These are phyloP conservation scores for Neoitamus cyanurus DNA, from an alignment of 2,888 invertebrate species.

Conservation along the genomic window DNA sequence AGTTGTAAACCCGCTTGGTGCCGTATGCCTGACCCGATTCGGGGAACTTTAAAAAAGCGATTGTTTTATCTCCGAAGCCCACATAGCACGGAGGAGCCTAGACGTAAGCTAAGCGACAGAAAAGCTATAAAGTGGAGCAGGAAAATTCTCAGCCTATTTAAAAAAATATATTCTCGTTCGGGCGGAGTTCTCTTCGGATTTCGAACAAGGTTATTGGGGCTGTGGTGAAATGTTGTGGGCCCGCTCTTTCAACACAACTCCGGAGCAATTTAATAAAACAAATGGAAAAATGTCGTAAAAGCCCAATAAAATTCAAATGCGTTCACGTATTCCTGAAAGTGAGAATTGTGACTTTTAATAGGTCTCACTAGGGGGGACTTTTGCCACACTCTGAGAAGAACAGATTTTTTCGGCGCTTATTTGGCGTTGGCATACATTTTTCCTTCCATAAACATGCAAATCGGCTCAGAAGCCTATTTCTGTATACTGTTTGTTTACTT, in stretches of 20 bases:
- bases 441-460: not conserved
- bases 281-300: conserved; percentile 14
- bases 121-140: not conserved
- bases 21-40: not conserved
- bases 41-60: not conserved
- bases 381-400: not conserved
- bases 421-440: conserved; percentile 1
- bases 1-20: not conserved
- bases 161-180: not conserved
- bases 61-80: not conserved
- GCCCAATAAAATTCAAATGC: not conserved
- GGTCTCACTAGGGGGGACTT: not conserved
- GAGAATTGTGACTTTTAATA: conserved; percentile 7
- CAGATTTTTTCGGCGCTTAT: not conserved
- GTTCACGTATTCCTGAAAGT: not conserved
- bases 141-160: not conserved
- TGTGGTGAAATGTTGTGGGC: conserved; percentile 8
- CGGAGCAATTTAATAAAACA: not conserved
- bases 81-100: not conserved
- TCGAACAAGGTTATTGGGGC: not conserved
- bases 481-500: not conserved
- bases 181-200: not conserved
- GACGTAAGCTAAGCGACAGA: not conserved
- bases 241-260: not conserved
- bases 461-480: not conserved